phyloP scores from a whole-genome alignment of 2,113 vertebrate species.

The Pyrgilauda ruficollis region DNA sequence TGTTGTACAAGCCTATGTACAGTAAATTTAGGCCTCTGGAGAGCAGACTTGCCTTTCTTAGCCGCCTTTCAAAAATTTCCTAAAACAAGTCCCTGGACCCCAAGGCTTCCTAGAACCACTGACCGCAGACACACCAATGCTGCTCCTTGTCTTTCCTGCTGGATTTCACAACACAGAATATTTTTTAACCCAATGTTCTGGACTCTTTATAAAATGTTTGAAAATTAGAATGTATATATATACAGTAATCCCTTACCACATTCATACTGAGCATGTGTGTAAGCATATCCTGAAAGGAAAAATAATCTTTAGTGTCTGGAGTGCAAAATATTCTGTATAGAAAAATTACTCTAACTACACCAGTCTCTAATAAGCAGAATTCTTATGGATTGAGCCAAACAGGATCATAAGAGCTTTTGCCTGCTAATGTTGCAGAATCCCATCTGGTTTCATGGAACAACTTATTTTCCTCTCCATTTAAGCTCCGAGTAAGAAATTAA shows the following conservation, averaged over 20 bases:
- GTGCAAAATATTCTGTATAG: background rate
- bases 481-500: background rate
- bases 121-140: background rate
- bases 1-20: background rate
- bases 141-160: background rate
- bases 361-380: background rate
- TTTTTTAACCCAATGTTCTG: background rate
- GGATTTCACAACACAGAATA: background rate
- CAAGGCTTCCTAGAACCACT: background rate
- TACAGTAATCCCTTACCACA: background rate
- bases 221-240: background rate
- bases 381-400: background rate
- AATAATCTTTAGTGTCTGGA: background rate
- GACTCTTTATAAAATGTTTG: background rate
- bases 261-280: background rate
- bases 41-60: background rate
- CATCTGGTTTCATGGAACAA: constrained; percentile 32
- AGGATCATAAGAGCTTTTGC: constrained; percentile 13
- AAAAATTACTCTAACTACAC: background rate
- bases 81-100: background rate
- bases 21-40: background rate
- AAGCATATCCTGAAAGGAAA: background rate
- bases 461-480: background rate
- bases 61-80: background rate
- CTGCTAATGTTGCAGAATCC: background rate